A percentile compares a stretch with the other conserved stretches of the same genome.
Conservation (phyloP, 37 sponge, comb jelly and placozoan genomes). For the Amphimedon queenslandica region DNA sequence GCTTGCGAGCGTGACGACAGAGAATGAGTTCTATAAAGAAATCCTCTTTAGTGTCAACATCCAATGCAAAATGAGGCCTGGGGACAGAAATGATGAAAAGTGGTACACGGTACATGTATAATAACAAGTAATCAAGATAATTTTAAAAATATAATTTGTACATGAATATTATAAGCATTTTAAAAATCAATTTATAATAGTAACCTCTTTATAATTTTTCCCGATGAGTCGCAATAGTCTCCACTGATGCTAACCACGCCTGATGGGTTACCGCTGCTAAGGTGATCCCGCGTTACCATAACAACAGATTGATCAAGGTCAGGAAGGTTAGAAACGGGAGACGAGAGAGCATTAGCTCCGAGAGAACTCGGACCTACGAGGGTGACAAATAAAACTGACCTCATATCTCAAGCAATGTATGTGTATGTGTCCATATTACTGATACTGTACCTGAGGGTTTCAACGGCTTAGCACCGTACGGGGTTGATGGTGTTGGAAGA, state of each 20-base stretch:
- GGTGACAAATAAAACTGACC: too few relatives aligned
- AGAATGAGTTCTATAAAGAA: slow-evolving; percentile 87
- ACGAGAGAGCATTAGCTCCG: too few relatives aligned
- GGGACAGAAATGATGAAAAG: background rate
- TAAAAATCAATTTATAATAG: background rate
- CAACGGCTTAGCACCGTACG: too few relatives aligned
- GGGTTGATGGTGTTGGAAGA: slow-evolving; percentile 12
- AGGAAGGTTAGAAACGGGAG: slow-evolving; percentile 7
- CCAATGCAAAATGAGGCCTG: slow-evolving; percentile 85
- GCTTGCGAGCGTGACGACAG: slow-evolving; percentile 80
- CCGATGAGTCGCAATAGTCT: slow-evolving; percentile 56
- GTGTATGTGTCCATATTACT: too few relatives aligned
- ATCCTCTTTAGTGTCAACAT: slow-evolving; percentile 73
- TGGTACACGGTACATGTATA: background rate
- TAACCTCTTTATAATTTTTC: slow-evolving; percentile 38
- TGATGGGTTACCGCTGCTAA: slow-evolving; percentile 31
- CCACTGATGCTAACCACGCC: slow-evolving; percentile 48
- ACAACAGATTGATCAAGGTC: slow-evolving; percentile 65
- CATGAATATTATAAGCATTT: background rate
- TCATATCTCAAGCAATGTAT: too few relatives aligned
- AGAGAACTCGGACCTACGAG: too few relatives aligned
- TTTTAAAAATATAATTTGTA: too few relatives aligned
- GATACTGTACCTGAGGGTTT: too few relatives aligned
- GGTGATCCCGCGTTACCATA: slow-evolving; percentile 43
- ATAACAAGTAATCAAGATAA: background rate